phyloP scores from a whole-genome alignment of 2,113 vertebrate genomes.

The Rhinolophus sinicus region DNA sequence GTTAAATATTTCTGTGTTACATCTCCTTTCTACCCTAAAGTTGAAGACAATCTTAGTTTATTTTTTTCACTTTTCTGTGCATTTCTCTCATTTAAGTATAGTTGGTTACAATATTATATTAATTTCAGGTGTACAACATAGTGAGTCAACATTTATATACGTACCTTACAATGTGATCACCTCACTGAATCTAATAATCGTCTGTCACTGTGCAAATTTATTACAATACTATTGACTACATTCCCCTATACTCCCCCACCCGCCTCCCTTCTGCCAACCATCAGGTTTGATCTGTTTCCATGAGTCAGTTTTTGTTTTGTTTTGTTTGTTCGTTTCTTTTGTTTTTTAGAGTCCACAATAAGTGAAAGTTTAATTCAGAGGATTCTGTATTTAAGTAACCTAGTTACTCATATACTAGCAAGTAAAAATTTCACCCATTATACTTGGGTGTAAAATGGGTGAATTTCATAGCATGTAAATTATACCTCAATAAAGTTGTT shows the following conservation, averaged over 20 bases:
- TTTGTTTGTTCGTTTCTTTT: neutral
- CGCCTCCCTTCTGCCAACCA: neutral
- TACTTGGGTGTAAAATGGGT: neutral
- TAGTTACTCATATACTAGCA: neutral
- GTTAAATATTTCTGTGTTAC: neutral
- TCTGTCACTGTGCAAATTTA: neutral
- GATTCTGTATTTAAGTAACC: neutral
- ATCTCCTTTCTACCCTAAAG: conserved; percentile 17
- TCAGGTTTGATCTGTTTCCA: neutral
- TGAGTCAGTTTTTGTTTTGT: neutral
- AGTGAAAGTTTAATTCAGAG: neutral
- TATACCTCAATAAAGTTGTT: neutral
- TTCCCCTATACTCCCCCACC: too few relatives aligned
- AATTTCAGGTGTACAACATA: neutral
- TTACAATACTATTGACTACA: neutral
- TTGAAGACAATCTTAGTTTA: neutral
- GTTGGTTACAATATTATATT: neutral
- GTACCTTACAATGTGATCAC: neutral
- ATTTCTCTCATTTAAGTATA: neutral
- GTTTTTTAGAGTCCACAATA: neutral
- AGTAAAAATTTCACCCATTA: neutral
- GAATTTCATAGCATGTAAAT: neutral
- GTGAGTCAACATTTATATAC: neutral
- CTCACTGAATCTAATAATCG: neutral
- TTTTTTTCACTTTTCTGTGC: neutral